Evolutionary conservation across 1,140 invertebrate species (phyloP).

Genomic region (Halotydeus destructor): DNA sequence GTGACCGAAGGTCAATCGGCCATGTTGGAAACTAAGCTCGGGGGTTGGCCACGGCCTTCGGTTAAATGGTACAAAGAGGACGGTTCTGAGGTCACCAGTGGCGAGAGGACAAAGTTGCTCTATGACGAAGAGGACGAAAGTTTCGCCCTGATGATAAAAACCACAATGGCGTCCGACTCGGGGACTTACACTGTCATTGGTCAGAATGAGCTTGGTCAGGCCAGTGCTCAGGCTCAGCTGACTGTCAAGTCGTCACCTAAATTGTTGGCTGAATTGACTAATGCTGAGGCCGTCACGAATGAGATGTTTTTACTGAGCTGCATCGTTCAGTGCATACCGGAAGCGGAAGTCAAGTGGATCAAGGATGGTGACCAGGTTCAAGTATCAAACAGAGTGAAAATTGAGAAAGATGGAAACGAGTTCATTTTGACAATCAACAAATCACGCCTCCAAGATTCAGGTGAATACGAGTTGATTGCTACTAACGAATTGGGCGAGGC

Average conservation of each 20-base stretch:
- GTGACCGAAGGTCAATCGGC: slow-evolving; percentile 63
- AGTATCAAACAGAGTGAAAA: slow-evolving; percentile 24
- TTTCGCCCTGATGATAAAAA: slow-evolving; percentile 72
- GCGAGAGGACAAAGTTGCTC: slow-evolving; percentile 32
- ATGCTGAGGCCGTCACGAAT: slow-evolving; percentile 43
- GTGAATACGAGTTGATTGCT: slow-evolving; percentile 72
- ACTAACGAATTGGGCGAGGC: slow-evolving; percentile 47
- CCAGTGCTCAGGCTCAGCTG: slow-evolving; percentile 28
- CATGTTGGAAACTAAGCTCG: slow-evolving; percentile 79
- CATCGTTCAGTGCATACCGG: slow-evolving; percentile 58
- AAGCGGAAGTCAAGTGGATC: slow-evolving; percentile 57
- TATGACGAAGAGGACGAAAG: slow-evolving; percentile 84
- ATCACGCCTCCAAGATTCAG: slow-evolving; percentile 53
- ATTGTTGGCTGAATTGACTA: slow-evolving; percentile 52
- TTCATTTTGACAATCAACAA: slow-evolving; percentile 74
- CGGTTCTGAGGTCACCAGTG: neutral
- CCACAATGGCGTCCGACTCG: slow-evolving; percentile 52
- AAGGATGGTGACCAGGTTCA: slow-evolving; percentile 41
- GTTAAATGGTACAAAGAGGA: slow-evolving; percentile 43
- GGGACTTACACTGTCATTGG: slow-evolving; percentile 64
- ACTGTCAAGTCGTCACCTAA: slow-evolving; percentile 32
- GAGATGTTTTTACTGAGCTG: slow-evolving; percentile 45
- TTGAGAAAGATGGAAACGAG: slow-evolving; percentile 77
- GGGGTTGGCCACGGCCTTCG: slow-evolving; percentile 78
- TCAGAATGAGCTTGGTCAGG: slow-evolving; percentile 68